Evolutionary conservation across 2,113 vertebrate species (phyloP), one percentile per base, ranked within the genome.

Genomic region (Xenopus laevis): DNA sequence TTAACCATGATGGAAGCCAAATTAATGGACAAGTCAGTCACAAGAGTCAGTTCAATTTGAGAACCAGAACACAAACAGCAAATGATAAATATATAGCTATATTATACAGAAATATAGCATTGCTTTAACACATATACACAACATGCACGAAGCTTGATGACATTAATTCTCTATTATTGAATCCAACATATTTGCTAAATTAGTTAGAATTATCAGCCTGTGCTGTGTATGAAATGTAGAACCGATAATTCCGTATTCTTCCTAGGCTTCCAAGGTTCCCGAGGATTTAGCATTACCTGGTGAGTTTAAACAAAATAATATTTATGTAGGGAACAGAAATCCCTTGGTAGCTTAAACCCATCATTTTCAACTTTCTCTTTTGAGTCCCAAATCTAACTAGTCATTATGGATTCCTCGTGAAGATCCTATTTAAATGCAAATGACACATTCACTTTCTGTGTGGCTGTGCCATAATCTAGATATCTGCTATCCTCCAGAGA

Each of bases 401-500:
- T 75, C 66, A 69, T 69, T 76, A 61, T 55, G 66, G 65, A 74
- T 74, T 74, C 57, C 63, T 21, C 18, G 13, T 7, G 50, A 69
- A 70, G 74, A 76, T 76, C 66, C 66, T 69, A 76, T 76, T 69
- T 76, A 76, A 76, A 76, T 76, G 74, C 74, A 76, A 76, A 76
- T 76, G 23, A 64, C 74, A 50, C 30, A 62, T 68, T 67, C 50
- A 59, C 65, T 47, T 33, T 52, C 33, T 60, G 57, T 52, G 72
- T 46, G 33, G 65, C 61, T 68, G 65, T 57, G 62, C 68, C 68
- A 75, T 62, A 75, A 68, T 46, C 65, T 47, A 65, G 45, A 55
- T 40, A 47, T 66, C 30, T 63, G 4, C 12, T 57, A 20, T 69
- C 59, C 66, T 27, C 46, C 12, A 66, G 53, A 57, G 74, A 63